Percentiles rank a stretch among this genome's conserved stretches.
Evolutionary conservation across 2,888 invertebrate genomes (phyloP).

Genomic region (Drosophila ustulata): DNA sequence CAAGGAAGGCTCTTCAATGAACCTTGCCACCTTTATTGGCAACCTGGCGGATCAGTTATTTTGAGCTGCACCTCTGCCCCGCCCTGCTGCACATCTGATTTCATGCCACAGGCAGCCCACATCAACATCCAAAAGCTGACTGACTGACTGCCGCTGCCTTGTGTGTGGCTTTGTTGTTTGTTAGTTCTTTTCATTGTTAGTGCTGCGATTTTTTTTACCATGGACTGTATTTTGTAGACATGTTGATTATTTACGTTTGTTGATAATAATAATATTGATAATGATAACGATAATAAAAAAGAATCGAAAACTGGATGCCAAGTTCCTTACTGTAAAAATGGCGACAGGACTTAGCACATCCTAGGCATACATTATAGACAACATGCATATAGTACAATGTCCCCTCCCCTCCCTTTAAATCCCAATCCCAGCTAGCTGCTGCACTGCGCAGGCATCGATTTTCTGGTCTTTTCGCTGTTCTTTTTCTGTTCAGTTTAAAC

Average conservation of each 20-base stretch:
- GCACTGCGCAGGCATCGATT: background rate
- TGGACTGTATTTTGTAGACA: constrained; percentile 72
- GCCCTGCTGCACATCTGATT: constrained; percentile 1
- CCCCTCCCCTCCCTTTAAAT: constrained; percentile 4
- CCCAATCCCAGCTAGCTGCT: background rate
- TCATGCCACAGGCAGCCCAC: constrained; percentile 39
- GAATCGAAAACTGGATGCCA: constrained; percentile 1
- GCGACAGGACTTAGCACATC: constrained; percentile 4
- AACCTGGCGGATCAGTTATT: constrained; percentile 78
- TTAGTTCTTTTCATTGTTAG: constrained; percentile 53
- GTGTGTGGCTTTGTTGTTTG: constrained; percentile 67
- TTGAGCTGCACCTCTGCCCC: constrained; percentile 35
- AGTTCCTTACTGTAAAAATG: background rate
- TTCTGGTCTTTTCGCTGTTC: constrained; percentile 58
- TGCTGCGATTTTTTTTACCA: constrained; percentile 54
- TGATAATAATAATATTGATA: constrained; percentile 47
- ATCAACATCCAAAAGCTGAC: constrained; percentile 9
- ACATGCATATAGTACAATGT: constrained; percentile 47
- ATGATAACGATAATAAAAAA: constrained; percentile 32
- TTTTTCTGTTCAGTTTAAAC: constrained; percentile 53
- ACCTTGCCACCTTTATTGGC: constrained; percentile 79
- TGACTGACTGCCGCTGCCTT: constrained; percentile 37
- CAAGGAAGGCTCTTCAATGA: constrained; percentile 82
- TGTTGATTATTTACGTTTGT: constrained; percentile 63
- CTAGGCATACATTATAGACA: constrained; percentile 20